These are phyloP conservation scores for Lucinisca nassula DNA, from an alignment of 2,888 invertebrate genomes.

Conservation along the genomic window DNA sequence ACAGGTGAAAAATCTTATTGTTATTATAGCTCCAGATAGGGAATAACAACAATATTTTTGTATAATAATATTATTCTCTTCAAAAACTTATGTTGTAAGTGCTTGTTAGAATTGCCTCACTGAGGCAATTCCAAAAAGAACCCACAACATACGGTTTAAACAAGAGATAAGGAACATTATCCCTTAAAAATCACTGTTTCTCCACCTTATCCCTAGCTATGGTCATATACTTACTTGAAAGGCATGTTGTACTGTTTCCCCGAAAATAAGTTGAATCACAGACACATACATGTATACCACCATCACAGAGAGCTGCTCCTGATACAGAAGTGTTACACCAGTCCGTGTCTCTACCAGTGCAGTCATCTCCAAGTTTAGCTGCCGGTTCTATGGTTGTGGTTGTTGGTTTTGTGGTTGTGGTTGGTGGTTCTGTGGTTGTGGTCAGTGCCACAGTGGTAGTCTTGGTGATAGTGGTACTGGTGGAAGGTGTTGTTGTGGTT, in stretches of 20 bases:
- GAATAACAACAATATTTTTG: no score
- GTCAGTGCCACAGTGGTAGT: background rate
- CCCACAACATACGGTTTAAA: no score
- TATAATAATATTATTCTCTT: no score
- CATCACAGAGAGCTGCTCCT: background rate
- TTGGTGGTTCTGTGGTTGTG: background rate
- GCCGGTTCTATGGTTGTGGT: no score
- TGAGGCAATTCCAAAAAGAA: no score
- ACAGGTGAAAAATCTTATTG: no score
- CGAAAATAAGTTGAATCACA: background rate
- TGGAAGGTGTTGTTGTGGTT: background rate
- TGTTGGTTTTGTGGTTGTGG: background rate
- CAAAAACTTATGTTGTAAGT: no score
- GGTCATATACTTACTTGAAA: background rate
- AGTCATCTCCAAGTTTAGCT: background rate
- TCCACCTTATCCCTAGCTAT: no score
- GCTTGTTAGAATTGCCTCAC: no score
- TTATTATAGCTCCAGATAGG: no score
- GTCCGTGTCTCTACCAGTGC: background rate
- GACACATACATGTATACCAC: background rate
- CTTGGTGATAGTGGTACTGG: background rate
- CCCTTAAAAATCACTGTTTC: no score
- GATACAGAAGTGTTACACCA: background rate
- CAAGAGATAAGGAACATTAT: no score
- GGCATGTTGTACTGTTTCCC: background rate